Conservation (phyloP, 2,888 invertebrate species). For the Cheiracanthium punctorium region DNA sequence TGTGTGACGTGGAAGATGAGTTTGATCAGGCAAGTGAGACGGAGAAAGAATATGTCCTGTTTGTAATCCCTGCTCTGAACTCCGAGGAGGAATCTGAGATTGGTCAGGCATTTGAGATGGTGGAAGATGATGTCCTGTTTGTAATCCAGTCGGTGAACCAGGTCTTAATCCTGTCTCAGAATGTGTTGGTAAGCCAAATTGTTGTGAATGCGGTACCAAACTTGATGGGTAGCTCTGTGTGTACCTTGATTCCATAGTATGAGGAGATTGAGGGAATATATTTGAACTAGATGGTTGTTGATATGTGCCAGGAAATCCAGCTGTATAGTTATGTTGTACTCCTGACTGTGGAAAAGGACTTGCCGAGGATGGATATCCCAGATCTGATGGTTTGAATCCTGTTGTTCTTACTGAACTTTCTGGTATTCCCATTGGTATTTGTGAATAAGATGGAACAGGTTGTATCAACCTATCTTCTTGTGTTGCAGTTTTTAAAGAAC, state of each 20-base stretch:
- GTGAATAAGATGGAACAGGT: no score
- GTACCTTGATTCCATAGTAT: background rate
- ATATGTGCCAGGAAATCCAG: background rate
- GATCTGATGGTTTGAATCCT: background rate
- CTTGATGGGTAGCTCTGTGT: background rate
- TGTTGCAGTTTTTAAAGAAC: no score
- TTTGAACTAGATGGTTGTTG: background rate
- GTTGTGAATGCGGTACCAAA: background rate
- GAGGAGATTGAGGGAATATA: background rate
- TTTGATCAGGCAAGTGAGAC: background rate
- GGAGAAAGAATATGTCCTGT: background rate
- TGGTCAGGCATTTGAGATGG: background rate
- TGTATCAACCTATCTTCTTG: no score
- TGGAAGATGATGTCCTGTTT: background rate
- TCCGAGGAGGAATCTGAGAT: no score
- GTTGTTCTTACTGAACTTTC: background rate
- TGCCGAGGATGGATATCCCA: background rate
- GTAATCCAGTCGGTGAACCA: slow-evolving; percentile 6
- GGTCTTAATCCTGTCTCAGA: background rate
- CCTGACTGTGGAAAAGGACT: background rate
- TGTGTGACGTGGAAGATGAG: no score
- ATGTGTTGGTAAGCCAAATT: background rate
- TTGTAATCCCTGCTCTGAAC: background rate
- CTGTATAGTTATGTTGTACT: background rate
- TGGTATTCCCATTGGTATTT: background rate